Base-by-base conservation (phyloP, 2,113 vertebrate genomes). In the Montifringilla adamsi region DNA sequence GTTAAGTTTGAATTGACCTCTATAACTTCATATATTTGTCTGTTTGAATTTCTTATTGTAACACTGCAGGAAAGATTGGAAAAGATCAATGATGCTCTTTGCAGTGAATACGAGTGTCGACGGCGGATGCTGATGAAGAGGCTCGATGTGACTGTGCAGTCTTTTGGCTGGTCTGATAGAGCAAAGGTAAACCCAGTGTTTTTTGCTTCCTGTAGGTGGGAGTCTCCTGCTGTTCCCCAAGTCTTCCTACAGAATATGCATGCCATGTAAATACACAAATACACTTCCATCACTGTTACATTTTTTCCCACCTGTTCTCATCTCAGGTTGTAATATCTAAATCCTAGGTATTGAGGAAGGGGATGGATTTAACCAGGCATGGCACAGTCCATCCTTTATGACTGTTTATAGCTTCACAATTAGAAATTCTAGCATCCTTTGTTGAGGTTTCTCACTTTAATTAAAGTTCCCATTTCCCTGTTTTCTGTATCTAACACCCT, bases 101-200 rank as follows among this genome's bases (percentile, higher is more conserved):
- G 95, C 7, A 98, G 97, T 21, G 99, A 99, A 95, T 99, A 99
- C 7, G 99, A 99, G 80, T 99, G 99, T 95, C 99, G 99, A 6
- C 97, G 99, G 24, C 98, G 98, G 77, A 99, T 99, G 99, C 94
- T 99, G 94, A 98, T 99, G 97, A 99, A 99, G 70, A 98, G 99
- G 5, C 98, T 99, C 28, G 99, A 99, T 64, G 99, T 99, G 76
- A 99, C 99, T 2, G 98, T 99, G 44, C 99, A 99, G 97, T 99
- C 99, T 10, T 99, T 99, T 56, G 98, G 99, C 10, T 99, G 99
- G 99, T 99, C 99, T 10, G 99, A 99, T 53, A 97, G 98, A 98
- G 99, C 99, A 26, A 99, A 99, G 98, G 99, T 98, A 96, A 52
- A 94, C 91, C 75, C 90, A 91, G 63, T 74, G 37, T 81, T 81